Conservation (phyloP, 2,888 invertebrate genomes). For the Meteorus cinctellus region DNA sequence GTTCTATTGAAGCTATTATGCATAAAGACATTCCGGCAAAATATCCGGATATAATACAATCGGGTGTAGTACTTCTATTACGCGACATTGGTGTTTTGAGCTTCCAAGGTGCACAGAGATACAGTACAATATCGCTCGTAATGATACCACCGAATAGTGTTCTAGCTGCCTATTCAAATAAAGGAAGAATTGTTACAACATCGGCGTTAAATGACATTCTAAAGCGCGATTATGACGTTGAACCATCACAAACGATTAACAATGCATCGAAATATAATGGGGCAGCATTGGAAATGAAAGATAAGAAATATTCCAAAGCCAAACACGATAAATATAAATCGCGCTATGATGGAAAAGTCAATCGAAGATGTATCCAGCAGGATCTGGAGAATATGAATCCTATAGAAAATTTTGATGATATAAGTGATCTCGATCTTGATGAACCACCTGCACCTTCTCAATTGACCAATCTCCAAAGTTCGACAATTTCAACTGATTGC, state of each 20-base stretch:
- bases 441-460: background rate
- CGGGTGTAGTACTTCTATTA: conserved; percentile 64
- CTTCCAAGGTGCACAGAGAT: conserved; percentile 50
- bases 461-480: background rate
- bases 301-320: background rate
- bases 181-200: conserved; percentile 59
- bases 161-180: conserved; percentile 65
- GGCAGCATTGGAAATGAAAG: background rate
- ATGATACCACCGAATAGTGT: conserved; percentile 62
- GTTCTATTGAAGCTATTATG: conserved; percentile 72
- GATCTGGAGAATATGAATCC: conserved; percentile 13
- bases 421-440: conserved; percentile 20
- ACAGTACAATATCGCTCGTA: conserved; percentile 11
- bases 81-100: conserved; percentile 65
- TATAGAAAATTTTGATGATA: conserved; percentile 9
- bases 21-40: conserved; percentile 71
- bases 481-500: background rate
- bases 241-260: background rate
- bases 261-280: background rate
- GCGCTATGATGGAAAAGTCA: background rate
- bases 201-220: conserved; percentile 35
- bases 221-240: conserved; percentile 5
- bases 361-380: background rate
- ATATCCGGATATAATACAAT: conserved; percentile 66
- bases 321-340: background rate